phyloP scores from a whole-genome alignment of 2,113 vertebrate genomes.

The sheep (Ovis aries) region ARS-UI_Ramb_v3.0 NC_056056.1:62871001-62871500 shows the following conservation, averaged over 20 bases:
- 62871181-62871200: not conserved
- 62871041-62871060: not conserved
- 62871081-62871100: not conserved
- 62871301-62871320: not conserved
- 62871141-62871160: not conserved
- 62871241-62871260: not conserved
- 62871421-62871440: not conserved
- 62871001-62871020: not conserved
- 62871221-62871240: not conserved
- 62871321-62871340: not conserved
- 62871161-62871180: not conserved
- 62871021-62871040: not conserved
- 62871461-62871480: not conserved
- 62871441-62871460: not conserved
- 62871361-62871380: not conserved
- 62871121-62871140: not conserved
- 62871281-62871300: not conserved
- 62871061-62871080: not conserved
- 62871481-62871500: not conserved
- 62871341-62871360: not conserved
- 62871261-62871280: not conserved
- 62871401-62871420: not conserved
- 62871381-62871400: not conserved
- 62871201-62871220: not conserved
- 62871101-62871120: not conserved